A percentile compares a stretch with the other conserved stretches of the same genome.
Conservation (phyloP, 2,888 invertebrate species). For the Listrodromus nycthemerus region DNA sequence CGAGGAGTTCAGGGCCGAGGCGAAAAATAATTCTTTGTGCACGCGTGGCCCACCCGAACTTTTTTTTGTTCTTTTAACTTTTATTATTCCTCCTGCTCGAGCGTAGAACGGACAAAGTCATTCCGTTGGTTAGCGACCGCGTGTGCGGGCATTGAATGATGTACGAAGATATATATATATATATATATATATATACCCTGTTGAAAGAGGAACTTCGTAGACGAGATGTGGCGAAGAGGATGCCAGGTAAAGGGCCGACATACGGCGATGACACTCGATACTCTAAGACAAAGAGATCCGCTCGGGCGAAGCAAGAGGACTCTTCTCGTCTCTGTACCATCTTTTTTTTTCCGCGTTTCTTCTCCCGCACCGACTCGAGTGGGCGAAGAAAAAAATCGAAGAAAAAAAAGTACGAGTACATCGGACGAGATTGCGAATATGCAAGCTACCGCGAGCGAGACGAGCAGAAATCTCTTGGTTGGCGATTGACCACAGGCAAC, state of each 20-base stretch:
- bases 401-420: slow-evolving; percentile 10
- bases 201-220: slow-evolving; percentile 25
- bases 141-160: not conserved
- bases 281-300: slow-evolving; percentile 60
- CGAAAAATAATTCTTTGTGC: not conserved
- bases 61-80: not conserved
- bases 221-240: slow-evolving; percentile 30
- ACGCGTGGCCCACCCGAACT: slow-evolving; percentile 21
- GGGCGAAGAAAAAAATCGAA: slow-evolving; percentile 37
- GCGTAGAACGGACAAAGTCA: slow-evolving; percentile 38
- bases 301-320: slow-evolving; percentile 33
- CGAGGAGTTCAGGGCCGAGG: not conserved
- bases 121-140: slow-evolving; percentile 1
- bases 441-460: slow-evolving; percentile 29
- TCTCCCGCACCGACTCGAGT: slow-evolving; percentile 53
- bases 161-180: not conserved
- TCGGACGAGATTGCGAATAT: slow-evolving; percentile 39
- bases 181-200: not conserved
- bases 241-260: slow-evolving; percentile 62
- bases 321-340: slow-evolving; percentile 36
- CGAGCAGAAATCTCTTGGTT: too few relatives aligned
- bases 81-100: slow-evolving; percentile 8
- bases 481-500: slow-evolving; percentile 30
- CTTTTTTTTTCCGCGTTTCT: slow-evolving; percentile 11
- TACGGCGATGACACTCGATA: slow-evolving; percentile 67